Evolutionary conservation across 2,888 invertebrate genomes (phyloP), one percentile per base, ranked within the genome.

Genomic region (Margaritifera margaritifera): DNA sequence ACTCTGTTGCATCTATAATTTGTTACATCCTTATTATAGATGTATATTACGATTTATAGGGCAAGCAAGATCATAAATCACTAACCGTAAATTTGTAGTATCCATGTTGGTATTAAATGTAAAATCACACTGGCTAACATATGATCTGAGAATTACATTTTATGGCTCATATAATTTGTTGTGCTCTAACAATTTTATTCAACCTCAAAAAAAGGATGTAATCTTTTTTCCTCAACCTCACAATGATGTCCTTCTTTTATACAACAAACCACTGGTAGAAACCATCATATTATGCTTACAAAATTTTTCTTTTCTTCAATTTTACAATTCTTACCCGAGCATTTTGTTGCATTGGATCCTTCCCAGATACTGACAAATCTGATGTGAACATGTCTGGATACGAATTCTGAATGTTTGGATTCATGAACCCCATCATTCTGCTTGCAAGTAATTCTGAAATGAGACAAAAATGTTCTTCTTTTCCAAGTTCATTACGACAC

Each of bases 381-480:
- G 42, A 42, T 70, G 75, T 50, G 72, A 73, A 74, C 77, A 72
- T 79, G 61, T 82, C 81, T 68, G 78, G 66, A 74, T 76, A 83
- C 61, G 75, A 69, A 54, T 72, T 79, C 66, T 79, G 77, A 66
- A 76, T 25, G n/a, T 78, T 77, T 61, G 76, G 75, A 60, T 79
- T 80, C 66, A 78, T 72, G 73, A 80, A 80, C 50, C 80, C 79
- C 76, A 80, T 79, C 81, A 83, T 80, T 59, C 80, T 72, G 74
- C 79, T 82, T 51, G 79, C 76, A 27, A 75, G 64, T 60, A 77
- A 65, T 66, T 82, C 82, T 82, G 69, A 27, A 75, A 74, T 22
- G 27, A 65, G 42, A 42, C 42, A 42, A 42, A 42, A 8, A 6
- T 8, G 15, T 22, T 55, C 18, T 24, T 27, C 15, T 8, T 6